These are phyloP conservation scores for Chroicocephalus ridibundus DNA, from an alignment of 2,113 vertebrate species.

Conservation along the genomic window DNA sequence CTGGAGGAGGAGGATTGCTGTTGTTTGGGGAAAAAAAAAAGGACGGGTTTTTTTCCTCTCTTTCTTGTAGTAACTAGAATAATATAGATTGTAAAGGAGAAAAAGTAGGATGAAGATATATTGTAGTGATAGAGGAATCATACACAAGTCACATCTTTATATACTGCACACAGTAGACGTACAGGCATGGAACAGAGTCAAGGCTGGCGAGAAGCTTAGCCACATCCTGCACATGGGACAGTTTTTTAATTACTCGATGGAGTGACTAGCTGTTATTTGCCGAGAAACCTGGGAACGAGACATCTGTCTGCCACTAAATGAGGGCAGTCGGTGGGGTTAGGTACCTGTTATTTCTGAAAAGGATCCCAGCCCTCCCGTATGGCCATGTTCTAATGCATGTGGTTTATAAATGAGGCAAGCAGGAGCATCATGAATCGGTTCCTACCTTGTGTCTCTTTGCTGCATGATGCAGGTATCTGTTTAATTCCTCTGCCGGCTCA, in stretches of 20 bases:
- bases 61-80: neutral
- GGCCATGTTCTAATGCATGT: neutral
- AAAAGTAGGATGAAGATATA: neutral
- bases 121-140: neutral
- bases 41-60: rapidly evolving
- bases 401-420: neutral
- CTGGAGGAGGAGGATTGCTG: neutral
- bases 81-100: neutral
- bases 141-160: neutral
- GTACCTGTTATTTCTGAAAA: constrained; percentile 14
- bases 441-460: neutral
- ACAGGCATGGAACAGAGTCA: neutral
- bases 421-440: neutral
- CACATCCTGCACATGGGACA: neutral
- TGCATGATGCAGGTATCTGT: neutral
- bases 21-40: neutral
- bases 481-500: neutral
- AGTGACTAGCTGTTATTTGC: constrained; percentile 12
- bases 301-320: neutral
- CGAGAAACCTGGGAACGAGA: neutral
- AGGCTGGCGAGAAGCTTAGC: neutral
- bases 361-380: neutral
- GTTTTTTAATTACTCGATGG: constrained; percentile 38
- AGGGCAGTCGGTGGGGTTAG: neutral
- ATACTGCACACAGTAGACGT: neutral